Evolutionary conservation across 2,888 invertebrate species (phyloP).

Genomic region (Eutolmus rufibarbis): DNA sequence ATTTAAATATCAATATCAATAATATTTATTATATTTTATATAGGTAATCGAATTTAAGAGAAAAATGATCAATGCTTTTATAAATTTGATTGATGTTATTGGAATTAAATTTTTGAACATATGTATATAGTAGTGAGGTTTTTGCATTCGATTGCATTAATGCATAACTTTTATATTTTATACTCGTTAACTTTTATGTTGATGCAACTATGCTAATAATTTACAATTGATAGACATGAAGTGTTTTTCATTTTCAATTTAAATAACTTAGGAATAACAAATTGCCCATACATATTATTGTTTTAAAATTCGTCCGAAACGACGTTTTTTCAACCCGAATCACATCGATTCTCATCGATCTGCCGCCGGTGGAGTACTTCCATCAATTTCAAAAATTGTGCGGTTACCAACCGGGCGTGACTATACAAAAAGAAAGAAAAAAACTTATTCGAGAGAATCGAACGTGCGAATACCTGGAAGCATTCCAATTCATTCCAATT

Average conservation of each 20-base stretch:
- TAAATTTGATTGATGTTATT: no score
- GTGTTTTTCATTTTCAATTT: background rate
- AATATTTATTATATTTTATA: no score
- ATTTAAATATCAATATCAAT: no score
- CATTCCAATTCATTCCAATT: constrained; percentile 14
- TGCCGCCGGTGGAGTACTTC: background rate
- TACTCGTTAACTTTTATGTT: no score
- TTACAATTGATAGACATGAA: background rate
- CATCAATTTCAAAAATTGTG: background rate
- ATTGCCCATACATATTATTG: background rate
- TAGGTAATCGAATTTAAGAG: no score
- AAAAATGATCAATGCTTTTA: no score
- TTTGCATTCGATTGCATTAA: no score
- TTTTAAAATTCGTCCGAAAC: background rate
- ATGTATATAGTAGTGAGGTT: no score
- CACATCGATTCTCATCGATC: background rate
- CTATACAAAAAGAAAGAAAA: background rate
- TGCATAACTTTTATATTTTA: no score
- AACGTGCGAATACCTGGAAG: constrained; percentile 8
- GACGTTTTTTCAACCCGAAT: background rate
- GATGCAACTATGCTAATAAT: background rate
- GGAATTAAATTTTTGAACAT: no score
- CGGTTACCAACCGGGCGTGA: background rate
- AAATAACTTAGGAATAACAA: background rate
- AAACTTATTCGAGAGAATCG: background rate